Evolutionary conservation across 2,113 vertebrate species (phyloP), one percentile per base, ranked within the genome.

Genomic region (Danionella cerebrum): DNA sequence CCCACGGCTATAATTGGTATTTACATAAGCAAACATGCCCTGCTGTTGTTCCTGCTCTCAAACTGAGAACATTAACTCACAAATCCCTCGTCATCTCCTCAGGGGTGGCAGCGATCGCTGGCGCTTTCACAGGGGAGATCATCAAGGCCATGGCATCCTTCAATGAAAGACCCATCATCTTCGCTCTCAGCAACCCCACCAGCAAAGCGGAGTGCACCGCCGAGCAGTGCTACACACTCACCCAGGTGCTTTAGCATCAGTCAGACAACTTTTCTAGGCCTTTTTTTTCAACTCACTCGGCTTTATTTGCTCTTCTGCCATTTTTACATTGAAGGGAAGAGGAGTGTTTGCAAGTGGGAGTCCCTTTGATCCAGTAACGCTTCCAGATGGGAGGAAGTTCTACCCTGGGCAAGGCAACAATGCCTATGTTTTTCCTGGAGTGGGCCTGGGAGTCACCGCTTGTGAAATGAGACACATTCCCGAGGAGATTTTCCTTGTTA

Each of bases 141-240:
- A 89, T 99, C 80, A 89, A 83, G 67, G 89, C 92, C 63, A 97
- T 99, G 96, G 94, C 95, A 41, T 78, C 84, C 45, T 87, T 94
- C 73, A 98, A 99, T 39, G 48, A 99, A 47, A 83, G 27, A 5
- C 96, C 96, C 1, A 91, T 99, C 69, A 94, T 99, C 83, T 98
- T 99, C 68, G 96, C 96, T 65, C 90, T 98, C 78, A 99, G 96
- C 82, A 99, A 98, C 77, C 96, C 96, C 2, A 99, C 96, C 50
- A 97, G 94, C 84, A 98, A 98, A 86, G 94, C 96, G 7, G 96
- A 99, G 75, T 98, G 96, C 70, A 95, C 94, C 10, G 96, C 96
- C 44, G 94, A 98, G 78, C 92, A 97, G 80, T 98, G 96, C 78
- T 99, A 99, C 84, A 83, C 75, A 13, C 66, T 92, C 11, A 96